Evolutionary conservation across 2,797 vertebrate species (phyloP).

Genomic region (Mormyrops attenuatus): DNA sequence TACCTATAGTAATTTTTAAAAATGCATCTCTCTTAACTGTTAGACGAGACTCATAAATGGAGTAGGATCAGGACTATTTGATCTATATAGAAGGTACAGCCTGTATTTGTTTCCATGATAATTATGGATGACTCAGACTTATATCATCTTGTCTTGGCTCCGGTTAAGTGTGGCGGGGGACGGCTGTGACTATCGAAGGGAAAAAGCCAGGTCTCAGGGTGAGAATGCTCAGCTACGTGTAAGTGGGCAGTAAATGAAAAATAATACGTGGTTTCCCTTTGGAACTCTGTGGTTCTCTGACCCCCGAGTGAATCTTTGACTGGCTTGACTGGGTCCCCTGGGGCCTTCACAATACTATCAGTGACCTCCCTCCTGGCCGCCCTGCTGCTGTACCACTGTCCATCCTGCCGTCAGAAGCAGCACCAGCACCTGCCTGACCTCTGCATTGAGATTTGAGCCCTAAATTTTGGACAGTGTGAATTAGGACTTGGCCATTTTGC

Average conservation of each 20-base stretch:
- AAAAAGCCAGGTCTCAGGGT: neutral
- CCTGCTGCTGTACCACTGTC: neutral
- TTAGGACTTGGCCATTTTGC: neutral
- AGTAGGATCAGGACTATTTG: neutral
- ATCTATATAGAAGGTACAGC: conserved; percentile 1
- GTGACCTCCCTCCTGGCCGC: neutral
- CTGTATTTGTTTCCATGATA: conserved; percentile 16
- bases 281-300: neutral
- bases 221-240: neutral
- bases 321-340: neutral
- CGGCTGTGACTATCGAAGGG: conserved; percentile 1
- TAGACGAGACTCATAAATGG: neutral
- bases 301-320: neutral
- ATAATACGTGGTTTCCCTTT: neutral
- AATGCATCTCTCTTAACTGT: neutral
- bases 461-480: neutral
- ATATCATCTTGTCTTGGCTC: conserved; percentile 19
- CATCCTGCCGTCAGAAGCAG: neutral
- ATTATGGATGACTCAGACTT: conserved; percentile 17
- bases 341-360: neutral
- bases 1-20: neutral
- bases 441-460: neutral
- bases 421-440: neutral
- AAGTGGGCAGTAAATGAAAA: conserved; percentile 11
- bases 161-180: neutral